Base-by-base conservation (phyloP, 2,888 invertebrate genomes). In the Epsilonema sp. region DNA sequence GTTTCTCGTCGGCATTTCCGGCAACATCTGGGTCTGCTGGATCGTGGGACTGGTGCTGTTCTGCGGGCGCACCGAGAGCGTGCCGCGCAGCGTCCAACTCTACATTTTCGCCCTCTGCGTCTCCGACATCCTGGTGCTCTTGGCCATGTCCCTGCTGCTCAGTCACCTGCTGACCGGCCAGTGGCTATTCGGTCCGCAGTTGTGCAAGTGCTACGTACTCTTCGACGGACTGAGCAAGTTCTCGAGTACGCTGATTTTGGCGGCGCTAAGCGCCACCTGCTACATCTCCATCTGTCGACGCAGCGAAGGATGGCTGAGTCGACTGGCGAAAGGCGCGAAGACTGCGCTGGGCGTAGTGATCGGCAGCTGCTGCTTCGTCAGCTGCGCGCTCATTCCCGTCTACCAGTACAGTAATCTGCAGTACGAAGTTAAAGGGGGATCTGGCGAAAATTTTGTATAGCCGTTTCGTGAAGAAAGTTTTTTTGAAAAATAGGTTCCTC, bases 221-320 rank as follows among this genome's bases (percentile, higher is more conserved):
- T 13, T 31, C 25, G 43, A 43, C 26, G 20, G 3, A 4, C 25
- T 43, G 19, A 13, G 5, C 43, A 44, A 44, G 19, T 44, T 44
- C 44, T 16, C 13, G 36, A 16, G n/a, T 21, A 31, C 44, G 16
- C 21, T 44, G 16, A 11, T 44, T 13, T 37, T 44, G 37, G 37
- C 37, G 4, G 36, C 37, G 23, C 44, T 44, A 16, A 44, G 44
- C 22, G 37, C 24, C 8, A 37, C 37, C 16, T 44, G 44, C 37
- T 44, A 44, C 36, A 20, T 11, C 22, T 36, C 37, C 11, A 37
- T 44, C 11, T 44, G 44, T 19, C 24, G n/a, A n/a, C n/a, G n/a
- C n/a, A n/a, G n/a, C n/a, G n/a, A n/a, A n/a, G n/a, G 40, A 16
- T 23, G 22, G 4, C n/a, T 16, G 37, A 3, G 5, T 20, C 5